Base-by-base conservation (phyloP, 2,113 vertebrate genomes). In the Grammomys dolichurus region DNA sequence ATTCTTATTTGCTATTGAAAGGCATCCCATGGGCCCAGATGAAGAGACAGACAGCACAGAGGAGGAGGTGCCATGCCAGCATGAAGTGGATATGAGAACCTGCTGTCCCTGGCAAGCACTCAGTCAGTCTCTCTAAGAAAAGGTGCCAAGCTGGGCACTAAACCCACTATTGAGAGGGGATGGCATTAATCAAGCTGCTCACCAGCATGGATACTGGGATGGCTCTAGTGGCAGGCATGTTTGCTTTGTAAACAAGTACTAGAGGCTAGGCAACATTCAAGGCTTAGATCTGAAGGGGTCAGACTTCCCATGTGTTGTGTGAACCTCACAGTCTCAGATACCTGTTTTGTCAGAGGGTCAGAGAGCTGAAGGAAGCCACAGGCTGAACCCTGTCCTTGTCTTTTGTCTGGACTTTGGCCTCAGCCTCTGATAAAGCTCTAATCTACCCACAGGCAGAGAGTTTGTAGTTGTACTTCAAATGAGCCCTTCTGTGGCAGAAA, bases 1-100 rank as follows among this genome's bases (percentile, higher is more conserved):
- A 58, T 46, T 63, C 40, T 77, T 70, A 89, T 93, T 91, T 48
- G 46, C 20, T 95, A 51, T 69, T 91, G 76, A 85, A 84, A 86
- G 48, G 48, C 51, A 82, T 43, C n/a, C 12, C 28, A 2, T 5
- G 13, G 63, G 63, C 26, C 46, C 46, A 80, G 75, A 48, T 46
- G 40, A 69, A 87, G 86, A 93, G 75, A 69, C 12, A 81, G 69
- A 87, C 22, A 46, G 33, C 43, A 58, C 43, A 67, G 40, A 5
- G 28, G 75, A 87, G 28, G 67, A 81, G 11, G 7, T 9, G 22
- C 10, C 69, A 0, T 1, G 7, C 54, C 20, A 1, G 5, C 8
- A 28, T 81, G 77, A 89, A 3, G 40, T 19, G 24, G 17, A n/a
- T 3, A 5, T 16, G 28, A 51, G 16, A 63, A 46, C 3, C 81